phyloP scores from a whole-genome alignment of 2,888 invertebrate species.

The Nebria brevicollis region DNA sequence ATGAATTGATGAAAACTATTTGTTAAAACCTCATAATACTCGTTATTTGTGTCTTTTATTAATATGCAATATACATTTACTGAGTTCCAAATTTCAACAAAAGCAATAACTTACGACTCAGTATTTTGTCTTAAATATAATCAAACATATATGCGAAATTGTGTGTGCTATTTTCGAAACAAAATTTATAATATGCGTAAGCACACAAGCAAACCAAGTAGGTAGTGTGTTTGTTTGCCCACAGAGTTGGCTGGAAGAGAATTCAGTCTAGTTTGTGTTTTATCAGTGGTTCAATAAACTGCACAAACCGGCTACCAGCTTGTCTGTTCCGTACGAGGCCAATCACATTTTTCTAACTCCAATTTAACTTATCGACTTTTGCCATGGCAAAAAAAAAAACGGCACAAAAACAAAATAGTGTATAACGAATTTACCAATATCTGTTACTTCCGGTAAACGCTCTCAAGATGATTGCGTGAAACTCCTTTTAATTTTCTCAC shows the following conservation, averaged over 20 bases:
- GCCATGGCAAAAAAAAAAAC: background rate
- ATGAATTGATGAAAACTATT: too few relatives aligned
- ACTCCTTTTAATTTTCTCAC: background rate
- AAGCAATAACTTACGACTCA: too few relatives aligned
- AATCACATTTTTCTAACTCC: background rate
- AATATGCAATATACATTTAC: too few relatives aligned
- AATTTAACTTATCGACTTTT: background rate
- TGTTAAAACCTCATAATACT: too few relatives aligned
- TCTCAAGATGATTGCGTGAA: background rate
- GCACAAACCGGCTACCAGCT: background rate
- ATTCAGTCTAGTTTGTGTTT: constrained; percentile 1
- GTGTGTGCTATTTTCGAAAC: too few relatives aligned
- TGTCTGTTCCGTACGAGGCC: background rate
- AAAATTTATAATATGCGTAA: too few relatives aligned
- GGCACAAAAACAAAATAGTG: background rate
- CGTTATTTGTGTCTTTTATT: too few relatives aligned
- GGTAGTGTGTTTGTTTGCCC: background rate
- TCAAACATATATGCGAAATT: too few relatives aligned
- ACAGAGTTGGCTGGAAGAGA: background rate
- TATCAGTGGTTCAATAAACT: constrained; percentile 1
- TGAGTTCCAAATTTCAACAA: too few relatives aligned
- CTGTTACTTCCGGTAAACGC: background rate
- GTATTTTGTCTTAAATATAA: too few relatives aligned
- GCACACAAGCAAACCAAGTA: background rate
- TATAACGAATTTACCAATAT: background rate